Percentiles rank a stretch among this genome's conserved stretches.
Evolutionary conservation across 2,888 invertebrate genomes (phyloP).

Genomic region (Drosophila greeni): DNA sequence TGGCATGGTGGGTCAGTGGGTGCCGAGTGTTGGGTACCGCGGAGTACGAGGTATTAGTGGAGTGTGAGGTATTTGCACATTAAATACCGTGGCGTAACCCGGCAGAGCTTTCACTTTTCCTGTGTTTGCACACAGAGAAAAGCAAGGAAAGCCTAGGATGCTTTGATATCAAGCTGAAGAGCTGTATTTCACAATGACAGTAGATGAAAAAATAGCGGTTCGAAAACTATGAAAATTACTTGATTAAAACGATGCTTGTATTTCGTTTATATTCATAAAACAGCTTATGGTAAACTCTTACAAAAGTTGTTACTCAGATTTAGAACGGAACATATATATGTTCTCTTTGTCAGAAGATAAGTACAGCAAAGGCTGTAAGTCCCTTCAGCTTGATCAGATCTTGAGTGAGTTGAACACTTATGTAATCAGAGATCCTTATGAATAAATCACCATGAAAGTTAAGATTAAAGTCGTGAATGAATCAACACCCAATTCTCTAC

Average conservation of each 20-base stretch:
- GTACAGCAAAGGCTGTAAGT: neutral
- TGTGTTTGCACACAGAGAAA: constrained; percentile 14
- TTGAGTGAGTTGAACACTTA: too few species aligned
- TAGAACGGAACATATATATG: too few species aligned
- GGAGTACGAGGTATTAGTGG: constrained; percentile 60
- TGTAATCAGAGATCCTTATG: neutral
- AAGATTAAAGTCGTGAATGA: neutral
- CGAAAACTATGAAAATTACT: neutral
- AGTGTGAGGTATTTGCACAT: constrained; percentile 70
- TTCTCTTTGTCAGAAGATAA: neutral
- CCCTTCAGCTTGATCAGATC: neutral
- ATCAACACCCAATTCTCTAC: neutral
- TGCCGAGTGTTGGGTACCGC: constrained; percentile 9
- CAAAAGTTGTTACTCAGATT: neutral
- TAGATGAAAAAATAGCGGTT: neutral
- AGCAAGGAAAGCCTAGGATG: neutral
- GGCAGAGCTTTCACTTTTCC: constrained; percentile 52
- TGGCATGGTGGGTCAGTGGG: constrained; percentile 46
- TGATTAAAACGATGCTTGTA: too few species aligned
- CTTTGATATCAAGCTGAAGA: neutral
- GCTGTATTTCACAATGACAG: neutral
- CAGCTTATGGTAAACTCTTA: neutral
- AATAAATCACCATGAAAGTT: neutral
- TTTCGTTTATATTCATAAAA: neutral
- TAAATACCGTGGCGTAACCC: constrained; percentile 69